Evolutionary conservation across 2,888 invertebrate species (phyloP), one percentile per base, ranked within the genome.

Genomic region (Netelia virgata): DNA sequence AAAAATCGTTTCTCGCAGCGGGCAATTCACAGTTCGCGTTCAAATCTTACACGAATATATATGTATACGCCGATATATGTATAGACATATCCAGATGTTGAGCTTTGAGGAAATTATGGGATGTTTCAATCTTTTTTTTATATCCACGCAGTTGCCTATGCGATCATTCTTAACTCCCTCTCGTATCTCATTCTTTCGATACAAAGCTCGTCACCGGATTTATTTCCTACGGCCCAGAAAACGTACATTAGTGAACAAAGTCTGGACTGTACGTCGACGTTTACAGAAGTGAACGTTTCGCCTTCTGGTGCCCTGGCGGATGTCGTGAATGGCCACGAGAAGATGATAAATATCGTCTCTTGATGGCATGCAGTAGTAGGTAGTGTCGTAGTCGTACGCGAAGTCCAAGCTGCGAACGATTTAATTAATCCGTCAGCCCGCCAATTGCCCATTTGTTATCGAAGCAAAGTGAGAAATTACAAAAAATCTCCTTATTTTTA

Each of bases 261-360:
- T 94, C 82, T 94, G 94, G 10, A 96, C 95, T 0, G 96, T 95
- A 87, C 96, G 94, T 88, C 94, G 95, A 81, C 96, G 94, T 91
- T 96, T 96, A 92, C 96, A 96, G 92, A 96, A 96, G 88, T 95
- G 94, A 23, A 96, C 94, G n/a, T 95, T 94, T 68, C 93, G 92
- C 10, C 93, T 93, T 73, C 91, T 91, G 90, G 94, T 95, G 1
- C 96, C 96, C 85, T 94, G 94, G 41, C 95, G 94, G 77, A 95
- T 95, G 87, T 95, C 95, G 90, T 96, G 96, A 6, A 96, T 92
- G 59, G 96, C 96, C 11, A 95, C 94, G 81, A 96, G 89, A 2
- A 96, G 92, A 87, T 95, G 95, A 89, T 95, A 95, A 57, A 96
- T 95, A 89, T 96, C 96, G 88, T 95, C 95, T 88, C 95, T 95